Percentiles rank a stretch among this genome's conserved stretches.
phyloP scores from a whole-genome alignment of 2,113 vertebrate genomes.

The Eonycteris spelaea region DNA sequence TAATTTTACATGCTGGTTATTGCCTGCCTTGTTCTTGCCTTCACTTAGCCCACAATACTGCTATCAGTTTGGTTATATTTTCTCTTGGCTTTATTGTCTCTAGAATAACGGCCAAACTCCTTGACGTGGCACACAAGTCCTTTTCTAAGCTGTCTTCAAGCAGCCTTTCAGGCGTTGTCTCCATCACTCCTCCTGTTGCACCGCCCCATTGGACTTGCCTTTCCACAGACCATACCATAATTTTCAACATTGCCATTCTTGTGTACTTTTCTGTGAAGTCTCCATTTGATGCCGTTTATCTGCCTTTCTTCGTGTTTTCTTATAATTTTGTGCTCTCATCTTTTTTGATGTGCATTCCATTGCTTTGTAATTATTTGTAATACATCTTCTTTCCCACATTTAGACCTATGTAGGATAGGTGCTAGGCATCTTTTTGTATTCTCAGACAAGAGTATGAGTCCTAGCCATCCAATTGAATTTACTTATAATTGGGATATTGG shows the following conservation, averaged over 20 bases:
- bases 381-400: not conserved
- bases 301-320: not conserved
- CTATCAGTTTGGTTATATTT: not conserved
- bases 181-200: not conserved
- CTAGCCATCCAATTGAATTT: not conserved
- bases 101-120: not conserved
- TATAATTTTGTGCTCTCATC: not conserved
- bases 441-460: not conserved
- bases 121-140: not conserved
- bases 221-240: rapidly evolving
- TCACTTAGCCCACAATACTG: not conserved
- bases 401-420: not conserved
- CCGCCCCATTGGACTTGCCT: not conserved
- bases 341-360: not conserved
- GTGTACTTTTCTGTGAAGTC: not conserved
- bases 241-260: not conserved
- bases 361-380: not conserved
- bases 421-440: not conserved
- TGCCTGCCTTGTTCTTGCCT: not conserved
- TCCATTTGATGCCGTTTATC: not conserved
- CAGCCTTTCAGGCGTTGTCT: not conserved
- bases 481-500: not conserved
- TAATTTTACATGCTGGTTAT: not conserved
- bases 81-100: not conserved
- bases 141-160: not conserved